These are phyloP conservation scores for Electrophaes corylata DNA, from an alignment of 2,888 invertebrate species.

Conservation along the genomic window DNA sequence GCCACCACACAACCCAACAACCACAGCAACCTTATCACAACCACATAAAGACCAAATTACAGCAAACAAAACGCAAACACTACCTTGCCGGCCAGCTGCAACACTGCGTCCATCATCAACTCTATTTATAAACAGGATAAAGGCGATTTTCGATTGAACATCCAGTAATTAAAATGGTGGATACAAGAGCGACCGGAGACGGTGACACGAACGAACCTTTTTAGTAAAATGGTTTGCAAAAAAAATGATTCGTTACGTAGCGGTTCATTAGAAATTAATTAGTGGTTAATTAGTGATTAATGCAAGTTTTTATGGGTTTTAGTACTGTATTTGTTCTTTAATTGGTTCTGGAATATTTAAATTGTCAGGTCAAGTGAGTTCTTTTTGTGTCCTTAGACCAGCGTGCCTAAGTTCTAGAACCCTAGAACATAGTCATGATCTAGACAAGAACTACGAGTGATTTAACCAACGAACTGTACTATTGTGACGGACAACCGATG, in stretches of 20 bases:
- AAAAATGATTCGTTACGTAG: constrained; percentile 54
- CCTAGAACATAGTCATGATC: too few relatives aligned
- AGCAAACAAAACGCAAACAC: constrained; percentile 32
- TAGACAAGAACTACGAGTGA: too few relatives aligned
- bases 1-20: constrained; percentile 40
- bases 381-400: constrained; percentile 14
- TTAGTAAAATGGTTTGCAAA: constrained; percentile 72
- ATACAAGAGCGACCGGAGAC: constrained; percentile 57
- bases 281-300: constrained; percentile 46
- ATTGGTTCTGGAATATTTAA: constrained; percentile 29
- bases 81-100: constrained; percentile 41
- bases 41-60: constrained; percentile 45
- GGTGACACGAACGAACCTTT: constrained; percentile 77
- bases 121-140: constrained; percentile 43
- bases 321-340: constrained; percentile 25
- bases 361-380: constrained; percentile 29
- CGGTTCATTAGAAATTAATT: constrained; percentile 50
- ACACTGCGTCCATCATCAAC: constrained; percentile 45
- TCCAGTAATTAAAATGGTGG: constrained; percentile 44
- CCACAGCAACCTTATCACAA: constrained; percentile 46
- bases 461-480: neutral
- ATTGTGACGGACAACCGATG: too few relatives aligned
- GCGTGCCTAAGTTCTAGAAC: too few relatives aligned
- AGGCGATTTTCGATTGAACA: constrained; percentile 44
- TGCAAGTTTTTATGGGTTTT: constrained; percentile 32